Percentiles rank a stretch among this genome's conserved stretches.
Conservation (phyloP, 2,113 vertebrate genomes). For the Ictidomys tridecemlineatus region DNA sequence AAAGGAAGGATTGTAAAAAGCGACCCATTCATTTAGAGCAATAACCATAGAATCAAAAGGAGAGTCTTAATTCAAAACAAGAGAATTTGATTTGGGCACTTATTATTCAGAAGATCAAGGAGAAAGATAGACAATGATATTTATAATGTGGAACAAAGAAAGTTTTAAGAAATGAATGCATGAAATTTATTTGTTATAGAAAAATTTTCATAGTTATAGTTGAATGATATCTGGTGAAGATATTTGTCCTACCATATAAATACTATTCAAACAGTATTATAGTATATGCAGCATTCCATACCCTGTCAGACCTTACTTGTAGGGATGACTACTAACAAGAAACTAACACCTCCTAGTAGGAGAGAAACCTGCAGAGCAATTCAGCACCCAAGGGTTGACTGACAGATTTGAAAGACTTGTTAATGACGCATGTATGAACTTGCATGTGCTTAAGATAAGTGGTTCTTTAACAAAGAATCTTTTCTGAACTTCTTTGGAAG, state of each 20-base stretch:
- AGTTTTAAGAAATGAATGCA: background rate
- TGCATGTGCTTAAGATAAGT: slow-evolving; percentile 47
- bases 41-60: slow-evolving; percentile 20
- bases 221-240: background rate
- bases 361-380: background rate
- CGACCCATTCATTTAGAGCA: background rate
- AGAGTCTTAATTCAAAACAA: slow-evolving; percentile 19
- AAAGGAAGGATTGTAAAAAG: background rate
- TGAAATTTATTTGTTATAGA: background rate
- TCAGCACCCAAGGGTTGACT: background rate
- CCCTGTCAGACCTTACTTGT: background rate
- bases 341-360: background rate
- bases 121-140: background rate
- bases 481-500: slow-evolving; percentile 51
- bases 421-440: slow-evolving; percentile 33
- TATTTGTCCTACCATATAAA: background rate
- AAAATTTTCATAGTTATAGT: background rate
- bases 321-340: background rate
- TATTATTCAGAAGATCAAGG: background rate
- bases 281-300: background rate
- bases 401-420: slow-evolving; percentile 42
- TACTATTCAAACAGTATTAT: background rate
- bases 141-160: background rate
- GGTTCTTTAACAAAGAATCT: slow-evolving; percentile 26
- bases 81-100: background rate